Percentiles rank a stretch among this genome's conserved stretches.
Evolutionary conservation across 2,113 vertebrate genomes (phyloP).

Genomic region (Pangasianodon hypophthalmus): DNA sequence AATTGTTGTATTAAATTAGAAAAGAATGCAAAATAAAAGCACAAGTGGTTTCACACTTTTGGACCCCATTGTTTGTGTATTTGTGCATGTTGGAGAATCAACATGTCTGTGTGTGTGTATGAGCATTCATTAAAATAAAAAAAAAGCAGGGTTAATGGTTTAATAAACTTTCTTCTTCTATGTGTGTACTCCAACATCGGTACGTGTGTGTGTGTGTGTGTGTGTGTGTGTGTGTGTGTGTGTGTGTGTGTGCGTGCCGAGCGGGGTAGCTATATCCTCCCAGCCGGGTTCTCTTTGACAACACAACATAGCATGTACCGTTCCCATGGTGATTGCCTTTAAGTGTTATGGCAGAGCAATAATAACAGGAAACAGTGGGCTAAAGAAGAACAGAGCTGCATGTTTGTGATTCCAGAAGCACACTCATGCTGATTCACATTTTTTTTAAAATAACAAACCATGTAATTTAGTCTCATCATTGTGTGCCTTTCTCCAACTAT

Average conservation of each 20-base stretch:
- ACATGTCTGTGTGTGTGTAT: background rate
- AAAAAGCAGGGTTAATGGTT: background rate
- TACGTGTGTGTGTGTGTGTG: background rate
- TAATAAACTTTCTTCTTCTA: background rate
- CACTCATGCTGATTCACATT: background rate
- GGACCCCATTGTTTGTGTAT: background rate
- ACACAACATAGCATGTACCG: slow-evolving; percentile 69
- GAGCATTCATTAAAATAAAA: background rate
- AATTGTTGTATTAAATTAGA: too few relatives aligned
- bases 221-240: background rate
- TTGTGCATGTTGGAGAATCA: background rate
- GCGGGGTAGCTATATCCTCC: slow-evolving; percentile 53
- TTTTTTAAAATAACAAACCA: background rate
- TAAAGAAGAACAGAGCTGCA: background rate
- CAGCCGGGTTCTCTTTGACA: slow-evolving; percentile 69
- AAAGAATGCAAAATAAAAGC: too few relatives aligned
- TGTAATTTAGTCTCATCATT: slow-evolving; percentile 1
- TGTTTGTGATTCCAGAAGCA: background rate
- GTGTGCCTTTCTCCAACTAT: background rate
- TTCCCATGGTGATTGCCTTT: slow-evolving; percentile 75
- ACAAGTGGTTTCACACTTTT: too few relatives aligned
- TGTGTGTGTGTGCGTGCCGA: slow-evolving; percentile 3
- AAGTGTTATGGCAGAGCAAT: slow-evolving; percentile 60
- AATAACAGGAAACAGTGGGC: slow-evolving; percentile 55
- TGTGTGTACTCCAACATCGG: background rate